These are phyloP conservation scores for Branchinecta lynchi DNA, from an alignment of 1,140 invertebrate species.

Conservation along the genomic window DNA sequence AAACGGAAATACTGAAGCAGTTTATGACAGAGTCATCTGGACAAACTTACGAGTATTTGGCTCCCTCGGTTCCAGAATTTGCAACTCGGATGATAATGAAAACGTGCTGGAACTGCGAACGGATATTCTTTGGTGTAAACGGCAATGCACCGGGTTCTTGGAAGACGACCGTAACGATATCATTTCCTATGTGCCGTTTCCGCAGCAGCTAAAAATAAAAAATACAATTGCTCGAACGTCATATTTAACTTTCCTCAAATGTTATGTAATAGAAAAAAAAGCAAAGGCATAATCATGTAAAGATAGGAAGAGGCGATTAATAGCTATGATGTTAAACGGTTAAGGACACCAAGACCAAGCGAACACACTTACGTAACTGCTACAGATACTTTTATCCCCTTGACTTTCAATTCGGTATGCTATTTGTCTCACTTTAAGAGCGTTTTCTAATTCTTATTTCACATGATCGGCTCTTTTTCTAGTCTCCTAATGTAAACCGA, in stretches of 20 bases:
- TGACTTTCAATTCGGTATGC: no score
- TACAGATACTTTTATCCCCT: no score
- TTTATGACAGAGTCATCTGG: no score
- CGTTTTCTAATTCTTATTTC: no score
- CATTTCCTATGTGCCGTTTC: slow-evolving; percentile 84
- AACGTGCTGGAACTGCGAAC: slow-evolving; percentile 95
- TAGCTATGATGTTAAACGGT: no score
- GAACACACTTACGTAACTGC: no score
- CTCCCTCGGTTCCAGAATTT: slow-evolving; percentile 79
- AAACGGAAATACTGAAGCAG: no score
- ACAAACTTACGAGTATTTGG: slow-evolving; percentile 49
- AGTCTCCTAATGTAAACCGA: no score
- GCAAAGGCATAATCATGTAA: neutral
- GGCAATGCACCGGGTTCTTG: slow-evolving; percentile 87
- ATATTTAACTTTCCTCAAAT: slow-evolving; percentile 18
- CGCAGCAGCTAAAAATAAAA: slow-evolving; percentile 48
- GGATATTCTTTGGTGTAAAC: slow-evolving; percentile 79
- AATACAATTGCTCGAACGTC: slow-evolving; percentile 16
- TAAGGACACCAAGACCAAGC: no score
- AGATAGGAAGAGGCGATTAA: neutral
- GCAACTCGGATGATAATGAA: slow-evolving; percentile 80
- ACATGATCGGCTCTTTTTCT: no score
- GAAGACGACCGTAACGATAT: slow-evolving; percentile 91
- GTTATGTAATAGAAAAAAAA: neutral
- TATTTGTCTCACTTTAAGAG: no score